phyloP scores from a whole-genome alignment of 2,113 vertebrate species.

The Ptilorrhoa leucosticta region DNA sequence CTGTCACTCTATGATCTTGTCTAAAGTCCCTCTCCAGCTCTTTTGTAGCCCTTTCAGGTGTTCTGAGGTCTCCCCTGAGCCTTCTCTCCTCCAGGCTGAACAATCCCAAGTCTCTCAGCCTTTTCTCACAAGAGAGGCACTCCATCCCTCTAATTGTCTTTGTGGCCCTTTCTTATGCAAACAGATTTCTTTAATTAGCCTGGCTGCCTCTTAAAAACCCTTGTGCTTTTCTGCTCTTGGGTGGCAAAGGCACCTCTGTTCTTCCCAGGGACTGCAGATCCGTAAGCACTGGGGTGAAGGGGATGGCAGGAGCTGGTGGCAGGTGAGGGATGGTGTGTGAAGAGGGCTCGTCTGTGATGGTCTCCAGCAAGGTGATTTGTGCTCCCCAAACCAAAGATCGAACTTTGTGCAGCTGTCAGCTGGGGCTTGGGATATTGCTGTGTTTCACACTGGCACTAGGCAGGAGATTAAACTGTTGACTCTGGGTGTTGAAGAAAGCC shows the following conservation, averaged over 20 bases:
- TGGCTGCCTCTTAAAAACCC: neutral
- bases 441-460: neutral
- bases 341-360: fast-evolving
- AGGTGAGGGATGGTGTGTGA: neutral
- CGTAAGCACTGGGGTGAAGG: fast-evolving
- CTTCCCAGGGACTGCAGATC: neutral
- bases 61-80: neutral
- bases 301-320: neutral
- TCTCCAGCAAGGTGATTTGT: neutral
- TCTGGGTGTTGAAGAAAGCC: neutral
- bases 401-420: neutral
- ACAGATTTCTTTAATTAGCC: neutral
- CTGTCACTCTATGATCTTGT: neutral
- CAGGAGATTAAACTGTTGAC: neutral
- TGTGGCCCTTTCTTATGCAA: neutral
- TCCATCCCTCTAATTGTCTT: neutral
- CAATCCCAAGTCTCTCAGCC: neutral
- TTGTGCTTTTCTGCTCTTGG: neutral
- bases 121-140: neutral
- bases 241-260: neutral
- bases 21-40: neutral
- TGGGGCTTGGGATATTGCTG: neutral
- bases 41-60: neutral
- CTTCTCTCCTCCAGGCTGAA: neutral
- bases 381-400: neutral